A percentile compares a stretch with the other conserved stretches of the same genome.
Evolutionary conservation across 2,797 vertebrate species (phyloP).

Genomic region (Carcharodon carcharias): DNA sequence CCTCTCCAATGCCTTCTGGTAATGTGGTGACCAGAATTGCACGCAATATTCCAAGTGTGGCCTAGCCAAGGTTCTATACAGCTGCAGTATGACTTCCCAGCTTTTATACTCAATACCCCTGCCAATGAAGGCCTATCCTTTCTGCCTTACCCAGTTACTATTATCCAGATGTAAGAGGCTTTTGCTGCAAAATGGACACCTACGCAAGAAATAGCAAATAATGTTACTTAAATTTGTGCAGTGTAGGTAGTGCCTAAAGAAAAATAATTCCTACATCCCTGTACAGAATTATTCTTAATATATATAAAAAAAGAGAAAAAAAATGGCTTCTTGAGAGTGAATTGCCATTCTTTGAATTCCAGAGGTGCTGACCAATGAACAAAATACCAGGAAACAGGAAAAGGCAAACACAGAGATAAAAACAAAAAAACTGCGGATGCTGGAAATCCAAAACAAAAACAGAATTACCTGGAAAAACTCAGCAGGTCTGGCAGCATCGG

Average conservation of each 20-base stretch:
- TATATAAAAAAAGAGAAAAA: background rate
- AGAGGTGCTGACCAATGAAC: background rate
- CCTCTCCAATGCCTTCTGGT: no score
- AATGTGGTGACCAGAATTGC: no score
- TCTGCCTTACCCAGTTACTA: background rate
- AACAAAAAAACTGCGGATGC: no score
- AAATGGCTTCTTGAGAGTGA: background rate
- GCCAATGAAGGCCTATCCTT: no score
- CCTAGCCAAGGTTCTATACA: no score
- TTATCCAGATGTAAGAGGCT: background rate
- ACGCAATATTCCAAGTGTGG: no score
- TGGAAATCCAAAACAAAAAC: no score
- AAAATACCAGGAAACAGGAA: background rate
- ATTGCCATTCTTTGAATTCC: background rate
- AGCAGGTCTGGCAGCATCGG: no score
- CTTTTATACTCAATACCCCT: no score
- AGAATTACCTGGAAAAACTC: no score
- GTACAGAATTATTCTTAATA: background rate
- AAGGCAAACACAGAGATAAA: no score
- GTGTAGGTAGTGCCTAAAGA: background rate
- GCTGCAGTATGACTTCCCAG: no score
- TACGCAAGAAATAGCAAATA: background rate
- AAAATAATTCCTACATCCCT: background rate
- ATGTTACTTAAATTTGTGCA: background rate
- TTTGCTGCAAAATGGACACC: background rate